Conservation (phyloP, 2,888 invertebrate species). For the Apomyelois bistriatella region DNA sequence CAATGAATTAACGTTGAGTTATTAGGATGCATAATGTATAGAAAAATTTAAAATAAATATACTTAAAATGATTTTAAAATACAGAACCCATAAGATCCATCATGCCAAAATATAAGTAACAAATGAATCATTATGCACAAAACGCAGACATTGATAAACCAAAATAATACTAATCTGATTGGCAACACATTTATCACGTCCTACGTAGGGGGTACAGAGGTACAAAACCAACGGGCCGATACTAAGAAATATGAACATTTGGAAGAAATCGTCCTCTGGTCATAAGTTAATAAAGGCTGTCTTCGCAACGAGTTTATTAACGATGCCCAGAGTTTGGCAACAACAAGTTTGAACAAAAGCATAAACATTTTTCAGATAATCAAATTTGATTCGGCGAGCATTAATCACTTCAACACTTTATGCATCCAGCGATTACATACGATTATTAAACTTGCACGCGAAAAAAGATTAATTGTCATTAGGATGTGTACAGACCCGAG, state of each 20-base stretch:
- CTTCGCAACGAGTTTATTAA: conserved; percentile 51
- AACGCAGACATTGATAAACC: conserved; percentile 2
- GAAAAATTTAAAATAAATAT: too few relatives aligned
- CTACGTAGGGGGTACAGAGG: conserved; percentile 7
- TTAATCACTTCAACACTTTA: conserved; percentile 74
- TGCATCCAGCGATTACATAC: conserved; percentile 53
- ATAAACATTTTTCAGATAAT: conserved; percentile 58
- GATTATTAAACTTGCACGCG: conserved; percentile 52
- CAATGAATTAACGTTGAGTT: too few relatives aligned
- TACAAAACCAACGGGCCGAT: neutral
- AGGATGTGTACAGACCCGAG: neutral
- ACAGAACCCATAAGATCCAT: neutral
- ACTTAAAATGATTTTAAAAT: too few relatives aligned
- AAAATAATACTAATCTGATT: conserved; percentile 11
- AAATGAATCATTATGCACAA: conserved; percentile 4
- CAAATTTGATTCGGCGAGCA: conserved; percentile 62
- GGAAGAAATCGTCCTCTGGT: conserved; percentile 29
- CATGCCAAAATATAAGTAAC: neutral
- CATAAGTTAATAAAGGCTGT: conserved; percentile 54
- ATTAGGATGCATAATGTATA: too few relatives aligned
- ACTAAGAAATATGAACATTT: conserved; percentile 13
- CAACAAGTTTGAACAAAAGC: conserved; percentile 25
- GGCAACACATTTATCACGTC: conserved; percentile 8
- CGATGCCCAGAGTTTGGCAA: conserved; percentile 17
- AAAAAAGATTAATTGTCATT: conserved; percentile 62